Base-by-base conservation (phyloP, 2,888 invertebrate genomes). In the Tachystola acroxantha region DNA sequence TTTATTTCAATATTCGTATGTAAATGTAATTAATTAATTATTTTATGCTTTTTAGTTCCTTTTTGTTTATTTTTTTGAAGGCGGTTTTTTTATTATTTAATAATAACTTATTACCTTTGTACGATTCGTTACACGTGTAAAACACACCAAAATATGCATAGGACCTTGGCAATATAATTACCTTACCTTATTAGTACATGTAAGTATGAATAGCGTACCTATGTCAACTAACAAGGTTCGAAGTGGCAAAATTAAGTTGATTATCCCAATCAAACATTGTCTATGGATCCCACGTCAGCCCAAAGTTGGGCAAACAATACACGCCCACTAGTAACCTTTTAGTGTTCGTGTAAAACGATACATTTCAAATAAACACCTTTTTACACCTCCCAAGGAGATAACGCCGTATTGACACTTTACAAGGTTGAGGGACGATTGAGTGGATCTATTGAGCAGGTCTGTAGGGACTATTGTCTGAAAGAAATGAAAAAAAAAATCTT, bases 301-400 rank as follows among this genome's bases (percentile, higher is more conserved):
- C 40, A 37, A 34, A 25, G n/a, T 9, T 34, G 40, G 33, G 20
- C 33, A 36, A 30, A 11, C 24, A 24, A 24, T 24, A 27, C 28
- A 13, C 4, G n/a, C 34, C 34, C 14, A 34, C 34, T 19, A 13
- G 29, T 10, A 33, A n/a, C 25, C 32, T 33, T 13, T 25, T n/a
- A n/a, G 14, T 10, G 13, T n/a, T n/a, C 6, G 20, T 32, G 32
- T 25, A 39, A 42, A 31, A 40, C 32, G 42, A 43, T 35, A 10
- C 24, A 43, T 35, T 31, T 41, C 44, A 53, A 51, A 57, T 46
- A 55, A 43, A 55, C 43, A 39, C 43, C 57, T 53, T 58, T 71
- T 71, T 46, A 64, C 72, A 75, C 68, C 50, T 72, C 35, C 44
- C 68, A 74, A 75, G 68, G 69, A 58, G 43, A 42, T 45, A 44